Conservation (phyloP, 2,797 vertebrate species). For the Lindbergichthys nudifrons region DNA sequence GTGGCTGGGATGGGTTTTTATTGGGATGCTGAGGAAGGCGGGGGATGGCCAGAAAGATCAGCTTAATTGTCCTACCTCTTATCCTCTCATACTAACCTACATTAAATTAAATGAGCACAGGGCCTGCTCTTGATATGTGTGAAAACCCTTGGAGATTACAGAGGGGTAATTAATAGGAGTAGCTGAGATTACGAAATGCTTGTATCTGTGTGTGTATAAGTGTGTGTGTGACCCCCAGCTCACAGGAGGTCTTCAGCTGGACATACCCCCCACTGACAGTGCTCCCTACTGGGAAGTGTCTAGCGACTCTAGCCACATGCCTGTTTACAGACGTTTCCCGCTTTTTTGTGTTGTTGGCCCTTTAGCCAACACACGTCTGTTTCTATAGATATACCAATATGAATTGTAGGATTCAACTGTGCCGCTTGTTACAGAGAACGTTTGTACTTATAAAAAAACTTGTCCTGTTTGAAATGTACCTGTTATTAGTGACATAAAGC, state of each 20-base stretch:
- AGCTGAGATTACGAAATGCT: conserved; percentile 75
- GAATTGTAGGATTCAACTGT: conserved; percentile 6
- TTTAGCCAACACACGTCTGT: conserved; percentile 34
- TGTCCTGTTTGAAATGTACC: conserved; percentile 20
- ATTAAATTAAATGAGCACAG: conserved; percentile 78
- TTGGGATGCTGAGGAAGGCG: conserved; percentile 22
- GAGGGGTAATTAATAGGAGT: conserved; percentile 81
- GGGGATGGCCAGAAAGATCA: conserved; percentile 45
- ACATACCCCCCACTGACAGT: conserved; percentile 59
- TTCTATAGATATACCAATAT: conserved; percentile 6
- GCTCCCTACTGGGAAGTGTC: conserved; percentile 66
- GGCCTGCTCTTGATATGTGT: conserved; percentile 63
- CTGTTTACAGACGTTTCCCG: conserved; percentile 51
- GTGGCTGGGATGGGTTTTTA: conserved; percentile 48
- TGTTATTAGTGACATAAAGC: conserved; percentile 26
- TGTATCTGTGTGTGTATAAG: conserved; percentile 36
- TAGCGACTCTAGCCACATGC: conserved; percentile 64
- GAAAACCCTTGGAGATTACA: conserved; percentile 77
- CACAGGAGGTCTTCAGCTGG: conserved; percentile 57
- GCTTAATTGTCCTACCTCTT: conserved; percentile 72
- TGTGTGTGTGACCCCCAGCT: conserved; percentile 39
- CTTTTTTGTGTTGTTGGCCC: conserved; percentile 28
- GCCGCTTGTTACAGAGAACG: background rate
- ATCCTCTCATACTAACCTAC: conserved; percentile 71
- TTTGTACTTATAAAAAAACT: conserved; percentile 24